Conservation (phyloP, 2,888 invertebrate species). For the Lordiphosa andalusiaca region DNA sequence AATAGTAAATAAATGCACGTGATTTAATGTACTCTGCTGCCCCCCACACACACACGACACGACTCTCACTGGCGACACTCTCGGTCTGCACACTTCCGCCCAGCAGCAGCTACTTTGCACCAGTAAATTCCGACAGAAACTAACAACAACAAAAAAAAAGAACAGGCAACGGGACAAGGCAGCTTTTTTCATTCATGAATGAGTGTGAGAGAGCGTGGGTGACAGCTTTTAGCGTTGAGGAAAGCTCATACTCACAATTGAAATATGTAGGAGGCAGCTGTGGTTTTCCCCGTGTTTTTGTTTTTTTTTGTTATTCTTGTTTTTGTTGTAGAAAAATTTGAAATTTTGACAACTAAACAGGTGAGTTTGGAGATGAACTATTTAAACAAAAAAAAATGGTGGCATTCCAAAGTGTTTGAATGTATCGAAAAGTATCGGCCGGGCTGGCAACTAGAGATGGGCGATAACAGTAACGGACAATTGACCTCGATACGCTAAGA, state of each 20-base stretch:
- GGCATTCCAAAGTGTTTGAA: conserved; percentile 8
- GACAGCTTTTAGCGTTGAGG: conserved; percentile 41
- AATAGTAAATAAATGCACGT: conserved; percentile 56
- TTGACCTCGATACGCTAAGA: too few species aligned
- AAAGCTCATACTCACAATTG: conserved; percentile 36
- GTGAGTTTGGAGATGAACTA: background rate
- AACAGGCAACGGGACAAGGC: conserved; percentile 14
- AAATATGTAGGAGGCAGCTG: background rate
- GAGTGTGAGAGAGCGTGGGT: conserved; percentile 13
- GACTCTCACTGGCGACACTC: conserved; percentile 8
- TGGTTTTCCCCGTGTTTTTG: background rate
- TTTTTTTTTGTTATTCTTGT: background rate
- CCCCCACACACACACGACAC: conserved; percentile 35
- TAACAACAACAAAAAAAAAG: conserved; percentile 38
- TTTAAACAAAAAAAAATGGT: background rate
- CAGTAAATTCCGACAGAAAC: conserved; percentile 65
- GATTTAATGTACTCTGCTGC: conserved; percentile 55
- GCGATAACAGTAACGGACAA: too few species aligned
- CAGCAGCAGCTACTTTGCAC: conserved; percentile 59
- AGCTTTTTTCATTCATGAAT: conserved; percentile 62
- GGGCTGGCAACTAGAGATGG: background rate
- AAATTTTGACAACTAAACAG: conserved; percentile 21
- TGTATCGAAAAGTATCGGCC: conserved; percentile 4
- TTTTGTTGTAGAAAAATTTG: conserved; percentile 1
- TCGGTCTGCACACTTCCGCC: conserved; percentile 28